phyloP scores from a whole-genome alignment of 2,888 invertebrate species.

The Vannuccia rotundouncinata region DNA sequence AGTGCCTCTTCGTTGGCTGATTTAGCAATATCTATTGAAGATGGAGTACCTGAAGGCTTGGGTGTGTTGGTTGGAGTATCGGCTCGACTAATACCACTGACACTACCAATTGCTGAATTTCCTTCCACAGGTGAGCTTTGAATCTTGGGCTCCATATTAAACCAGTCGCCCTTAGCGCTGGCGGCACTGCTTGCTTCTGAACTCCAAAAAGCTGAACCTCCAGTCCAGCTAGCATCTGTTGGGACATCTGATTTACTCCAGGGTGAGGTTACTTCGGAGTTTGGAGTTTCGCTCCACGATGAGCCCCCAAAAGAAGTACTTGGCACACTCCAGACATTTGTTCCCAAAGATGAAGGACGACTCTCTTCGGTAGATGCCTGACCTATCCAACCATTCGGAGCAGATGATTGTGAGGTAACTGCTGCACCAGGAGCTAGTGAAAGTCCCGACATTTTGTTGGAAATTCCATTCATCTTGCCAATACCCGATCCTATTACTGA shows the following conservation, averaged over 20 bases:
- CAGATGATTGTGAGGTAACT: not conserved
- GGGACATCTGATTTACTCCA: not conserved
- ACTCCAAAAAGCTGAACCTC: conserved; percentile 3
- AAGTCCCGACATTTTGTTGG: not conserved
- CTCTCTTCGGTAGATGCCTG: not conserved
- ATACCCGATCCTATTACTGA: not conserved
- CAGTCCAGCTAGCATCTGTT: not conserved
- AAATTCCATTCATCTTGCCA: not conserved
- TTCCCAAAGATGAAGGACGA: not conserved
- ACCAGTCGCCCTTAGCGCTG: not conserved
- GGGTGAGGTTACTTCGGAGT: not conserved
- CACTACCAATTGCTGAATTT: not conserved
- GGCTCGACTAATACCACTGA: not conserved
- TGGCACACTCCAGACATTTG: conserved; percentile 11
- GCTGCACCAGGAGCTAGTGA: not conserved
- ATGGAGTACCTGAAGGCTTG: not conserved
- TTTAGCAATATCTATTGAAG: not conserved
- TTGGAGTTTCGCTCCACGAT: not conserved
- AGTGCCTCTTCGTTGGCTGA: conserved; percentile 18
- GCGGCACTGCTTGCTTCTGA: not conserved
- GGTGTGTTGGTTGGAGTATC: not conserved
- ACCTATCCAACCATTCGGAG: not conserved
- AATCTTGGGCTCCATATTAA: not conserved
- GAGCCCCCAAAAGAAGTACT: not conserved
- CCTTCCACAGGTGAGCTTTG: not conserved